phyloP scores from a whole-genome alignment of 2,797 vertebrate genomes.

The Urocyon cinereoargenteus region DNA sequence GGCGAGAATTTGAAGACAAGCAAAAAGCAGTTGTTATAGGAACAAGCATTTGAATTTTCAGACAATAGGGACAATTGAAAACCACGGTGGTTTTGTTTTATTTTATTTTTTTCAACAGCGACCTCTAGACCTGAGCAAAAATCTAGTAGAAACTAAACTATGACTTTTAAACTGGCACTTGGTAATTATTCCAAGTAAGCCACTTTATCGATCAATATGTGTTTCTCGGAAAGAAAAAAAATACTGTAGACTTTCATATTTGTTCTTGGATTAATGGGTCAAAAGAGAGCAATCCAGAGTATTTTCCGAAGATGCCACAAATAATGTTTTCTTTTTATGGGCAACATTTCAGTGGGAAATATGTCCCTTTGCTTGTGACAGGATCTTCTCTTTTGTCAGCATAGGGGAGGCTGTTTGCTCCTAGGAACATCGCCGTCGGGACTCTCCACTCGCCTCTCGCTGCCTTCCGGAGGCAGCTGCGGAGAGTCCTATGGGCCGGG shows the following conservation, averaged over 20 bases:
- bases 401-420: not conserved
- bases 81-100: not conserved
- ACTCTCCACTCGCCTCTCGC: no score
- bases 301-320: not conserved
- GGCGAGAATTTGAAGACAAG: not conserved
- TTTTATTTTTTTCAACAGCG: not conserved
- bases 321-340: not conserved
- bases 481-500: no score
- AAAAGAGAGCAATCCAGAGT: not conserved
- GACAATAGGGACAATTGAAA: not conserved
- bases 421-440: no score
- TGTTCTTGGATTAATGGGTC: not conserved
- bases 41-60: not conserved
- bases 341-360: not conserved
- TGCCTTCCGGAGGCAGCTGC: no score
- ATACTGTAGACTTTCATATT: not conserved
- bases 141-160: not conserved
- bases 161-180: not conserved
- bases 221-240: not conserved
- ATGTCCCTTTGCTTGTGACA: not conserved
- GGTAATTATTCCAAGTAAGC: not conserved
- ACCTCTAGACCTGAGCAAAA: not conserved
- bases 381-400: not conserved
- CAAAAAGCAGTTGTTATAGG: not conserved
- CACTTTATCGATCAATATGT: not conserved